A percentile compares a stretch with the other conserved stretches of the same genome.
Evolutionary conservation across 2,113 vertebrate genomes (phyloP).

Genomic region (Pedetes capensis): DNA sequence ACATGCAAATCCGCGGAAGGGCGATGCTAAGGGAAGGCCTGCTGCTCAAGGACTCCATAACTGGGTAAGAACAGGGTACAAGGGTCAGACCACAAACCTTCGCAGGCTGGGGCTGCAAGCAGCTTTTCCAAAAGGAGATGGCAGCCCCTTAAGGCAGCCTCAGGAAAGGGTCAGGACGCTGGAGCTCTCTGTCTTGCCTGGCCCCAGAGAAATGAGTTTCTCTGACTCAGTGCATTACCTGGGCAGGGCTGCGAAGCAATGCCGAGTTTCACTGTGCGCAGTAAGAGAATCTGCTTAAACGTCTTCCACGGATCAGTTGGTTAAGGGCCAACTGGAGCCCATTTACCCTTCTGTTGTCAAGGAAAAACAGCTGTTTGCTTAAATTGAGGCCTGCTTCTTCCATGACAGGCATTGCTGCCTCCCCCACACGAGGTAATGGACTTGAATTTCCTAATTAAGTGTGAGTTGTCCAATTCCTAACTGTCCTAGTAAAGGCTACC

Average conservation of each 20-base stretch:
- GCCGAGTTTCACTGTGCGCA: neutral
- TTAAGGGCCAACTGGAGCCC: slow-evolving; percentile 67
- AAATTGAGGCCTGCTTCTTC: slow-evolving; percentile 66
- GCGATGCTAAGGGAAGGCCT: neutral
- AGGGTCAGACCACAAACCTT: neutral
- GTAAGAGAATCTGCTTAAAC: neutral
- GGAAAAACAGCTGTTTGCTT: slow-evolving; percentile 67
- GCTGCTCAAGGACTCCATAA: neutral
- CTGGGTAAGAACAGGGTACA: neutral
- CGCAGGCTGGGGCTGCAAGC: neutral
- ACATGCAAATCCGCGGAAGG: slow-evolving; percentile 34
- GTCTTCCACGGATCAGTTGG: slow-evolving; percentile 35
- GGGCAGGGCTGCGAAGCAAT: neutral
- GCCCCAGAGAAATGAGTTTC: neutral
- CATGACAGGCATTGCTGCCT: slow-evolving; percentile 38
- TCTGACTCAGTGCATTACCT: neutral
- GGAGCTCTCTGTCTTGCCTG: neutral
- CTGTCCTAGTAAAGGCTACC: neutral
- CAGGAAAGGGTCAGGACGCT: neutral
- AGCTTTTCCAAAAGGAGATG: neutral
- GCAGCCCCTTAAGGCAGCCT: rapidly evolving
- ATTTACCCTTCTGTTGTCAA: slow-evolving; percentile 53
- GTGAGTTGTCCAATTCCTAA: neutral
- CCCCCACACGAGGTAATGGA: slow-evolving; percentile 40
- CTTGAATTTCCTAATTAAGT: slow-evolving; percentile 28